Evolutionary conservation across 2,797 vertebrate species (phyloP).

Genomic region (Otolemur crassicaudatus): DNA sequence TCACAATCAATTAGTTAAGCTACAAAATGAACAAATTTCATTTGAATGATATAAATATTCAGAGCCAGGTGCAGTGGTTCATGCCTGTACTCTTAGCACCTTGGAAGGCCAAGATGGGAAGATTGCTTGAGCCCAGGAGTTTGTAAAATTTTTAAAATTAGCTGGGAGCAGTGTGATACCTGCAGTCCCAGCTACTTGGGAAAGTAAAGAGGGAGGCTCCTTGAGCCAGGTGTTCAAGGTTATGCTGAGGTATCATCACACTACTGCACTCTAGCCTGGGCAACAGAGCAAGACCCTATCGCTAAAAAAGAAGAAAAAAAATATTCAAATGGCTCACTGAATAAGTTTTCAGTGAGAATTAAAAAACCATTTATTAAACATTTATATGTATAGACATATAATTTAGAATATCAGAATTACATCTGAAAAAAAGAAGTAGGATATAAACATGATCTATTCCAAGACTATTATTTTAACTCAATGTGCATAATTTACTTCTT

Average conservation of each 20-base stretch:
- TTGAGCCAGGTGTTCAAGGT: neutral
- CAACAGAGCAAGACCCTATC: neutral
- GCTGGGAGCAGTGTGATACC: neutral
- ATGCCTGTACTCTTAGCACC: neutral
- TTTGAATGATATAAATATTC: neutral
- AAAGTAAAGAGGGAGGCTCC: neutral
- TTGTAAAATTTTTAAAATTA: neutral
- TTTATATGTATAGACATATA: neutral
- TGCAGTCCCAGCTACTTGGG: neutral
- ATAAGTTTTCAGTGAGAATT: slow-evolving; percentile 3
- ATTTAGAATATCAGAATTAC: neutral
- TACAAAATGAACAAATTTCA: neutral
- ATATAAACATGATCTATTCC: neutral
- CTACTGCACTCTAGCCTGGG: neutral
- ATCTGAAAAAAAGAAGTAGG: neutral
- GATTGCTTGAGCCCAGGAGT: neutral
- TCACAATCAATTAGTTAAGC: neutral
- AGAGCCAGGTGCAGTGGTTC: neutral
- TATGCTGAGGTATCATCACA: neutral
- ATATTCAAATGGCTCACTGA: neutral
- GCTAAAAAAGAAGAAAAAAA: neutral
- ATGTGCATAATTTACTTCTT: slow-evolving; percentile 18
- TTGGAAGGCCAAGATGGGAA: neutral
- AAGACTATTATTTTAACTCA: neutral
- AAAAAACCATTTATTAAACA: slow-evolving; percentile 12